Percentiles rank a stretch among this genome's conserved stretches.
These are phyloP conservation scores for Nineta flava DNA, from an alignment of 2,888 invertebrate genomes.

Conservation along the genomic window DNA sequence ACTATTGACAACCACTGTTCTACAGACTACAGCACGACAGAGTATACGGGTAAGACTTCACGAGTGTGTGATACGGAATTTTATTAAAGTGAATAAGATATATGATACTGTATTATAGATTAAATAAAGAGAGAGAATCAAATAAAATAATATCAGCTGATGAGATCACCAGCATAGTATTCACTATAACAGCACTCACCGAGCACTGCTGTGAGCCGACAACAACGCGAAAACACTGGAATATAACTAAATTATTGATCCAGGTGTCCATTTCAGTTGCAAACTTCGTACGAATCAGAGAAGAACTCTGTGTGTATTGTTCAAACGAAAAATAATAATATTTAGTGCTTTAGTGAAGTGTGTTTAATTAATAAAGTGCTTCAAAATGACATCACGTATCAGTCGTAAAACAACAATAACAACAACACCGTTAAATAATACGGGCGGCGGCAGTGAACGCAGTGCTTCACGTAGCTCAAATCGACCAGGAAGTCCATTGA, in stretches of 20 bases:
- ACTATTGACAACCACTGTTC: too few species aligned
- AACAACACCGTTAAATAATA: conserved; percentile 39
- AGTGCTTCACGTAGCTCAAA: conserved; percentile 41
- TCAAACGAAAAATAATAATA: not conserved
- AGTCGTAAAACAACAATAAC: conserved; percentile 34
- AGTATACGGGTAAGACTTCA: too few species aligned
- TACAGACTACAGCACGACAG: too few species aligned
- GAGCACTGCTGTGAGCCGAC: too few species aligned
- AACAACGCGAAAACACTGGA: not conserved
- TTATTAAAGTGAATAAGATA: too few species aligned
- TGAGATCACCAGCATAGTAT: conserved; percentile 1
- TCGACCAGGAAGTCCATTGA: conserved; percentile 61
- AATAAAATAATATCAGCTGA: not conserved
- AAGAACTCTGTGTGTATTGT: not conserved
- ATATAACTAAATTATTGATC: not conserved
- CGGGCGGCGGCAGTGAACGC: conserved; percentile 28
- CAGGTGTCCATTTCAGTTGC: not conserved
- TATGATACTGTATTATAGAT: too few species aligned
- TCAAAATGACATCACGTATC: conserved; percentile 23
- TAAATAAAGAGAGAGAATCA: too few species aligned
- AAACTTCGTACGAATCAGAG: not conserved
- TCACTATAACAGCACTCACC: too few species aligned
- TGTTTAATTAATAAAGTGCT: not conserved
- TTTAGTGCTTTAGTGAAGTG: not conserved
- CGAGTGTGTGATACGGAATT: too few species aligned